These are phyloP conservation scores for Tetragonisca angustula DNA, from an alignment of 2,888 invertebrate species.

Conservation along the genomic window DNA sequence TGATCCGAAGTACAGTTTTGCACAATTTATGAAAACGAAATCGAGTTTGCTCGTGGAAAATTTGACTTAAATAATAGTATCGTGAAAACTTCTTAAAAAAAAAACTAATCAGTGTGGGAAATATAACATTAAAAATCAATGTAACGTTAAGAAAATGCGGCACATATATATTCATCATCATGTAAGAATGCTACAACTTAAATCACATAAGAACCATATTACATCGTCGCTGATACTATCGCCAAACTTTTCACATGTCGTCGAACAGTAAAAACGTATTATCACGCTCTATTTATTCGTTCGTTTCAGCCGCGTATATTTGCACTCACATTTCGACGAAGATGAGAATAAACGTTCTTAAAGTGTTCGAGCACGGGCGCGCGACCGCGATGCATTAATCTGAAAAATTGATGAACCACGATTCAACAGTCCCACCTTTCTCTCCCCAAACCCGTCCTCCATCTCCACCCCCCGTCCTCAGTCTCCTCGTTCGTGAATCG, in stretches of 20 bases:
- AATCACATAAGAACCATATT: not conserved
- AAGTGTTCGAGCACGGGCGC: not conserved
- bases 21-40: not conserved
- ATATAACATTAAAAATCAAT: too few species aligned
- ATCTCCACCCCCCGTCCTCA: not conserved
- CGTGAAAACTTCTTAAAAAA: too few species aligned
- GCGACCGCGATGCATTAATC: conserved; percentile 1
- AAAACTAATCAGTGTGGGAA: too few species aligned
- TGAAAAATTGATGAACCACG: conserved; percentile 42
- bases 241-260: not conserved
- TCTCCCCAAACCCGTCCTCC: not conserved
- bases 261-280: not conserved
- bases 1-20: not conserved
- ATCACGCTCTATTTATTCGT: not conserved
- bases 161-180: not conserved
- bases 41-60: not conserved
- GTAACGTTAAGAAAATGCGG: too few species aligned
- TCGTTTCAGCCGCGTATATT: not conserved
- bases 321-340: not conserved
- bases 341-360: not conserved
- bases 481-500: not conserved
- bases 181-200: not conserved
- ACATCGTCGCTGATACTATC: not conserved
- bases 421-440: conserved; percentile 10
- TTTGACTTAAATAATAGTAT: too few species aligned